Percentiles rank a stretch among this genome's conserved stretches.
phyloP scores from a whole-genome alignment of 2,113 vertebrate species.

The Mobula hypostoma region DNA sequence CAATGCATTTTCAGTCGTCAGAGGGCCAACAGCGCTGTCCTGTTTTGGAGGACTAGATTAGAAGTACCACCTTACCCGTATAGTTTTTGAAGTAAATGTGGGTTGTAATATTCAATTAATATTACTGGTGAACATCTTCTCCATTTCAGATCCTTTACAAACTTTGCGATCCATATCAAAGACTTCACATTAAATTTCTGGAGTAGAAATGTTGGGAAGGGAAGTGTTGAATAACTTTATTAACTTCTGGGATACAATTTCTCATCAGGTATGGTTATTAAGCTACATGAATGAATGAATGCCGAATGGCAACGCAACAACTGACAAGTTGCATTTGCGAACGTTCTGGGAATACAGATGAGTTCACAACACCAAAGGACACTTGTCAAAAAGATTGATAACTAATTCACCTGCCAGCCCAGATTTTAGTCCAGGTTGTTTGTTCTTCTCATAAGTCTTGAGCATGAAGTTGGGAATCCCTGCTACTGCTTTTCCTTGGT shows the following conservation, averaged over 20 bases:
- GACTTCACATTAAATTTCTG: neutral
- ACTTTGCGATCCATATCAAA: neutral
- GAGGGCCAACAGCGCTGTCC: neutral
- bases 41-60: neutral
- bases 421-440: constrained; percentile 84
- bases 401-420: constrained; percentile 75
- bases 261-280: neutral
- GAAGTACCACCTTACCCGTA: neutral
- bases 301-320: neutral
- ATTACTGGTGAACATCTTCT: neutral
- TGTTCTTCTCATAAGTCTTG: constrained; percentile 88
- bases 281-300: neutral
- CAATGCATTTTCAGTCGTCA: no score
- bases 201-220: neutral
- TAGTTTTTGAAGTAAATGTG: neutral
- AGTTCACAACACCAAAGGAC: neutral
- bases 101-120: neutral
- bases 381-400: neutral
- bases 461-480: constrained; percentile 80
- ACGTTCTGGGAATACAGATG: neutral
- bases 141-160: neutral
- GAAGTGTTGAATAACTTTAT: neutral
- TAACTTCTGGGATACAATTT: neutral
- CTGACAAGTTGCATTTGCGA: neutral
- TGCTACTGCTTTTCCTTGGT: constrained; percentile 77